Evolutionary conservation across 2,888 invertebrate genomes (phyloP), one percentile per base, ranked within the genome.

Genomic region (Choreutis nemorana): DNA sequence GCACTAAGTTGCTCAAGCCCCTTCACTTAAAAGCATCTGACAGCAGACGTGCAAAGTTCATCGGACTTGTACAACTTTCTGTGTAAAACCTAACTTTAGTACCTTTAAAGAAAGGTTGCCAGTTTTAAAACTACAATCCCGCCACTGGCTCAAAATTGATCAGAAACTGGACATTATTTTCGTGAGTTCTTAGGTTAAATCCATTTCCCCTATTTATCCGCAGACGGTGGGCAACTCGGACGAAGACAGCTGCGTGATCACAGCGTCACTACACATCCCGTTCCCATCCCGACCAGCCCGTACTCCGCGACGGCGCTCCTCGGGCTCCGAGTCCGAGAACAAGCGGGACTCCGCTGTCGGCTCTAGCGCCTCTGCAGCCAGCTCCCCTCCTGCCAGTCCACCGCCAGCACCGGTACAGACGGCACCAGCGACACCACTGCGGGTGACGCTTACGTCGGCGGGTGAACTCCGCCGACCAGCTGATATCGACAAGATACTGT

Each of bases 211-310:
- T 5, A 8, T 23, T 25, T 23, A 15, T 6, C 26, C 29, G 37
- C 48, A 71, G 88, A 55, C 75, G 81, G 54, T 83, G 65, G 67
- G 87, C 82, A 42, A 83, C 71, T 46, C 88, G 67, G 42, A 84
- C 81, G 79, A 83, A 51, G 81, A 83, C 52, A 67, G 66, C 44
- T 84, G 84, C 40, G 84, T 89, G 31, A 88, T 92, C 45, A 90
- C 89, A 1, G 92, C 91, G 1, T 90, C 89, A 39, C 81, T 92
- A 20, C 90, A 89, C 50, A 90, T 92, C 71, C 90, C 91, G 16
- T 75, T 85, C 39, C 82, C n/a, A 55, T 68, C 42, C 37, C 43
- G 58, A 7, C 65, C 56, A 1, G 63, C 70, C 3, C 53, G 67
- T 42, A n/a, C n/a, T n/a, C n/a, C n/a, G 45, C 41, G 80, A 39